Base-by-base conservation (phyloP, 2,888 invertebrate genomes). In the Stenchaetothrips biformis region DNA sequence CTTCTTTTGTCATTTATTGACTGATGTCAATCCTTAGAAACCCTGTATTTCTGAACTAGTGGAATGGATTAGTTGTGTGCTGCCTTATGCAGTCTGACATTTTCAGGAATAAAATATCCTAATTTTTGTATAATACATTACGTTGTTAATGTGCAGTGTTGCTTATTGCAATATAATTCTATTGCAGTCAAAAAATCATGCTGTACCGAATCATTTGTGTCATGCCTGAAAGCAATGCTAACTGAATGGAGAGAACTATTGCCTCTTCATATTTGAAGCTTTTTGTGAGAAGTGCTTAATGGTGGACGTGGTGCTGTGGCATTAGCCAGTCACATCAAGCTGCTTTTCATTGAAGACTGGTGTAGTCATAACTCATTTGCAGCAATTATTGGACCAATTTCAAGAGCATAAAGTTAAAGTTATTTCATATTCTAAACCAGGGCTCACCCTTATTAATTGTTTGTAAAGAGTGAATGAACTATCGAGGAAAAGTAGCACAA, bases 281-380 rank as follows among this genome's bases (percentile, higher is more conserved):
- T 11, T 74, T 74, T 74, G 7, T 74, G 21, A 74, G 9, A 11
- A 6, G 11, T 21, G 21, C 11, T 25, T 7, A 7, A 25, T 21
- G 67, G 25, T 21, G 67, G 11, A 25, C 8, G 11, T 21, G 25
- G 21, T 25, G 67, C 67, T 74, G 67, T 74, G 67, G 8, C 21
- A 25, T 21, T 8, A 74, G 21, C 25, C 21, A 25, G 67, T 25
- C 25, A 25, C 67, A 74, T 37, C 4, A 4, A 25, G 67, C n/a
- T 74, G 67, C 67, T 74, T 74, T 74, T 25, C 25, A 25, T 74
- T 25, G 59, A 74, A 74, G 67, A 74, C 67, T 74, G 67, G 67
- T 74, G 67, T 67, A 67, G 67, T 25, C 67, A 25, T 25, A 74
- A 67, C 21, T 74, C 67, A 25, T 74, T 21, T 25, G 25, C 67